phyloP scores from a whole-genome alignment of 2,888 invertebrate species.

The Lutraria lutraria region DNA sequence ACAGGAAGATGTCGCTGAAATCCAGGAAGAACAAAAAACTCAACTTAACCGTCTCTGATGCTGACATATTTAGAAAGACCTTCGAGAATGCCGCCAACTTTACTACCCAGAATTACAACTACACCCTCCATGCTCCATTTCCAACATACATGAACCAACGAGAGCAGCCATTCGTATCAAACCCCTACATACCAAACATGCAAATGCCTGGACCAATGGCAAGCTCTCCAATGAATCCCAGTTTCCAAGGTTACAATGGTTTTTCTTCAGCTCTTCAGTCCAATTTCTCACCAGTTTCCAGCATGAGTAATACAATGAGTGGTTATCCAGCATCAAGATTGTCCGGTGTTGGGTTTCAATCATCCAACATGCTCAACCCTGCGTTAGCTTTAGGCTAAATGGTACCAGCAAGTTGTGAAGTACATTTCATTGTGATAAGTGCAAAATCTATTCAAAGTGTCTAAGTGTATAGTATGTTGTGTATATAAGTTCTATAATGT shows the following conservation, averaged over 20 bases:
- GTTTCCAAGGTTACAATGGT: slow-evolving; percentile 48
- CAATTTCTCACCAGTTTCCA: slow-evolving; percentile 53
- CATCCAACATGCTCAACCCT: slow-evolving; percentile 58
- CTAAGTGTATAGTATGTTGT: not conserved
- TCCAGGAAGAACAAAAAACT: slow-evolving; percentile 64
- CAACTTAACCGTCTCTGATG: slow-evolving; percentile 58
- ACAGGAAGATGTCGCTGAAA: slow-evolving; percentile 89
- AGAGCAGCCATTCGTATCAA: slow-evolving; percentile 29
- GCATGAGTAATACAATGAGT: slow-evolving; percentile 31
- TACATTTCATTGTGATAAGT: not conserved
- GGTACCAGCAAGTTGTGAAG: not conserved
- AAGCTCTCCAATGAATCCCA: slow-evolving; percentile 41
- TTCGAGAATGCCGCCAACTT: slow-evolving; percentile 38
- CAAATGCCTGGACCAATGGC: slow-evolving; percentile 33
- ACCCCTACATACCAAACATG: slow-evolving; percentile 43
- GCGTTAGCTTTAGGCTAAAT: slow-evolving; percentile 58
- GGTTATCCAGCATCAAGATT: slow-evolving; percentile 36
- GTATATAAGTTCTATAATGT: not conserved
- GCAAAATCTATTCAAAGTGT: not conserved
- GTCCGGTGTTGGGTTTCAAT: slow-evolving; percentile 45
- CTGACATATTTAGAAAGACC: slow-evolving; percentile 57
- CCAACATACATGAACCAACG: slow-evolving; percentile 51
- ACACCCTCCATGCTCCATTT: slow-evolving; percentile 41
- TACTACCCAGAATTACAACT: slow-evolving; percentile 46
- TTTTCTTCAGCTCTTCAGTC: slow-evolving; percentile 53